Base-by-base conservation (phyloP, 2,797 vertebrate genomes). In the Varecia variegata region DNA sequence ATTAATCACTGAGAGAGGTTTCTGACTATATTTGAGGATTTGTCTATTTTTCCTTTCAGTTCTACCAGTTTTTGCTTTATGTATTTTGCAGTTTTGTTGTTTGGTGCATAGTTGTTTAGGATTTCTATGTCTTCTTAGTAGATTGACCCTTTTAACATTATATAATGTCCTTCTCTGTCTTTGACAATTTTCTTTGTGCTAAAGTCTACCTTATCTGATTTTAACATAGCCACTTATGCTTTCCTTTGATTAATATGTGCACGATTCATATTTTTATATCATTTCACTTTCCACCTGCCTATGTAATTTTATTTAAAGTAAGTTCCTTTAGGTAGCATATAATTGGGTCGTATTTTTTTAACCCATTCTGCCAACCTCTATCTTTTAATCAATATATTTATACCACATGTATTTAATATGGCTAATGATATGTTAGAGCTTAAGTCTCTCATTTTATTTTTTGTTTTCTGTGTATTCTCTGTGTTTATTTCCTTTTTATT, bases 341-440 rank as follows among this genome's bases (percentile, higher is more conserved):
- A 68, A 9, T 38, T 56, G 65, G 68, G 7, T 84, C 27, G 23
- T 85, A 17, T 4, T 60, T 92, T 92, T 85, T 93, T 65, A 91
- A 77, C 23, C 25, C 7, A 90, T 77, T 87, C 58, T 95, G 50
- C 32, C 18, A 25, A 38, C n/a, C 30, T 93, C 74, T 84, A 15
- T 81, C 90, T 96, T 84, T 23, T 77, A 80, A 76, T 77, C 56
- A n/a, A 58, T 71, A 74, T 62, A 43, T 82, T 92, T 93, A 74
- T 23, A 56, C 9, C 7, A 27, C 23, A 8, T 43, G 11, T 20
- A 70, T 67, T 85, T 89, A 70, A 70, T 81, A 65, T 23, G 62
- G 23, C 8, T 77, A 47, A 27, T 80, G 43, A 35, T 62, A 58
- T 30, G 2, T 14, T 43, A 62, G 50, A 7, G 9, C 4, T 54